A percentile compares a stretch with the other conserved stretches of the same genome.
phyloP scores from a whole-genome alignment of 2,888 invertebrate genomes.

The Myopa testacea region DNA sequence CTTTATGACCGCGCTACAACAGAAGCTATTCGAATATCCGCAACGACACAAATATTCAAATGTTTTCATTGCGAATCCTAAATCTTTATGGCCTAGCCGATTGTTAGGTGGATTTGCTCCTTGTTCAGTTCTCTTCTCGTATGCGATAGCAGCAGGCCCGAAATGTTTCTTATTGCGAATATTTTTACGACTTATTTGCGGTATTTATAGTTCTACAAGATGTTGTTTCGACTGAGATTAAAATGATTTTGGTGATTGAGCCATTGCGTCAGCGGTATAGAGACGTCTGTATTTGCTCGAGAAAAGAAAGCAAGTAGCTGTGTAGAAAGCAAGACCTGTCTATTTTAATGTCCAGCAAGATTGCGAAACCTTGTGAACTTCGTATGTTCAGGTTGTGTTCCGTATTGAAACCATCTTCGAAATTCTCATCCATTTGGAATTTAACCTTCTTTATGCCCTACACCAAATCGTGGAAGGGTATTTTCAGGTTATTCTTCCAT shows the following conservation, averaged over 20 bases:
- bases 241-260: slow-evolving; percentile 21
- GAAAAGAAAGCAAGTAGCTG: no score
- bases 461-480: no score
- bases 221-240: slow-evolving; percentile 16
- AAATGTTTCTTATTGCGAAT: slow-evolving; percentile 27
- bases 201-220: slow-evolving; percentile 32
- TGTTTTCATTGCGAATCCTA: slow-evolving; percentile 41
- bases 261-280: not conserved
- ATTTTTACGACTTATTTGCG: slow-evolving; percentile 30
- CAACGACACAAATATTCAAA: slow-evolving; percentile 58
- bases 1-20: slow-evolving; percentile 28
- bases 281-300: not conserved
- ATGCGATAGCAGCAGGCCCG: not conserved
- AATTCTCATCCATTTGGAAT: no score
- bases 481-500: no score
- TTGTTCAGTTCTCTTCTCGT: not conserved
- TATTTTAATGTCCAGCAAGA: no score
- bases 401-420: no score
- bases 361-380: no score
- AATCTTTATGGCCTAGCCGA: slow-evolving; percentile 9
- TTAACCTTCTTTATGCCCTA: no score
- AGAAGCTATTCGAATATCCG: slow-evolving; percentile 16
- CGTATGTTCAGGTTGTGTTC: no score
- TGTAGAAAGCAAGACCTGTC: no score
- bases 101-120: slow-evolving; percentile 4